phyloP scores from a whole-genome alignment of 2,113 vertebrate genomes.

The Diadophis punctatus region DNA sequence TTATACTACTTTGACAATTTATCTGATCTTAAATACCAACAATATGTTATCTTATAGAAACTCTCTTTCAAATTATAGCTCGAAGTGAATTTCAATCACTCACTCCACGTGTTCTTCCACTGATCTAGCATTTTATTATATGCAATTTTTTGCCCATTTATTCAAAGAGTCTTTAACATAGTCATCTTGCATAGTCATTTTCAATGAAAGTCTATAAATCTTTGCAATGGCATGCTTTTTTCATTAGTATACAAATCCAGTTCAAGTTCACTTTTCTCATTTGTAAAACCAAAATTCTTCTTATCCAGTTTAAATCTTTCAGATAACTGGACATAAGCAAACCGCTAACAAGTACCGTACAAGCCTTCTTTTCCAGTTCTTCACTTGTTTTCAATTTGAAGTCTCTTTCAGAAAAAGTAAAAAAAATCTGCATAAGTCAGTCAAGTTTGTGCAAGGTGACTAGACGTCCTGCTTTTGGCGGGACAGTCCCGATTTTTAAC shows the following conservation, averaged over 20 bases:
- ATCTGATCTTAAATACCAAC: neutral
- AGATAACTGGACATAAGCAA: neutral
- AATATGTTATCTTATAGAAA: neutral
- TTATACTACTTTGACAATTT: neutral
- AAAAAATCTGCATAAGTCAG: neutral
- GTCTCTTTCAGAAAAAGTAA: neutral
- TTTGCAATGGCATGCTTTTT: neutral
- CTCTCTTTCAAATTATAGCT: neutral
- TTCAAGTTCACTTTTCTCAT: neutral
- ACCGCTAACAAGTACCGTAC: neutral
- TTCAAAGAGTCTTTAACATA: neutral
- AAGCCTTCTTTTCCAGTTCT: neutral
- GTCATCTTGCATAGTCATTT: neutral
- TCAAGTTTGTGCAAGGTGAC: no score
- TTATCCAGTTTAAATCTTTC: neutral
- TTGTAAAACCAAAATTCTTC: neutral
- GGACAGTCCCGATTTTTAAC: no score
- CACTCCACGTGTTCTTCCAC: neutral
- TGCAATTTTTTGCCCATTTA: neutral
- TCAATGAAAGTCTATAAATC: neutral
- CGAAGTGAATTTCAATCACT: neutral
- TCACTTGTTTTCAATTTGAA: neutral
- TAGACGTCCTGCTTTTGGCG: no score
- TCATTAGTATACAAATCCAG: neutral
- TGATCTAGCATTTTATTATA: neutral